Evolutionary conservation across 2,113 vertebrate species (phyloP), one percentile per base, ranked within the genome.

Genomic region (Pseudopodoces humilis): DNA sequence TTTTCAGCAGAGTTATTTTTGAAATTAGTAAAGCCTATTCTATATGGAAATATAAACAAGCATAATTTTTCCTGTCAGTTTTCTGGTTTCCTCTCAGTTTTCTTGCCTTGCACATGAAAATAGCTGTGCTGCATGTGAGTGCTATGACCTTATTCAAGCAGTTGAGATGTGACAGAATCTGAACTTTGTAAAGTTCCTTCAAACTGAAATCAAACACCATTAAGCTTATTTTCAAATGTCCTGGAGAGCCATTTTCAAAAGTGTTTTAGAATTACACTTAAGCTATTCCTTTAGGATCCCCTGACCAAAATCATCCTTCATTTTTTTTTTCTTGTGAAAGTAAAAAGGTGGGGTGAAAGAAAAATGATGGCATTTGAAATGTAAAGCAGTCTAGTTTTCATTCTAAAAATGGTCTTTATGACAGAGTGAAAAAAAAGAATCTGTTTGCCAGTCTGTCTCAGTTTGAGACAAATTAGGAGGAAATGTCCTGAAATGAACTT

Each of bases 371-470:
- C 12, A 46, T 82, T 92, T 49, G 56, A 78, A 88, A 75, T 20
- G 4, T 31, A 74, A 62, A 71, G 25, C 15, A 79, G 11, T 63
- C 33, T 12, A 30, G 24, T 41, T 71, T 22, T 87, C 19, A 44
- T 55, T 69, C 30, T 56, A 69, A 68, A n/a, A 53, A 35, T 4
- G 68, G 6, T 41, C 9, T 49, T 85, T 58, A 16, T 37, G 14
- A 25, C 35, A 33, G 52, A 44, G 24, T 7, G 7, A 11, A 39
- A 65, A 27, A 14, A 18, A 43, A 3, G 3, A 0, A 6, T n/a
- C 13, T 53, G 6, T 78, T 39, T 52, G 20, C 31, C 27, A 53
- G n/a, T 41, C 13, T 41, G 3, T 78, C 37, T 78, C 37, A 13
- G 37, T 52, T n/a, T 52, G 18, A 63, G 47, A 52, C 30, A 78